Base-by-base conservation (phyloP, 2,797 vertebrate genomes). In the Ficedula albicollis region DNA sequence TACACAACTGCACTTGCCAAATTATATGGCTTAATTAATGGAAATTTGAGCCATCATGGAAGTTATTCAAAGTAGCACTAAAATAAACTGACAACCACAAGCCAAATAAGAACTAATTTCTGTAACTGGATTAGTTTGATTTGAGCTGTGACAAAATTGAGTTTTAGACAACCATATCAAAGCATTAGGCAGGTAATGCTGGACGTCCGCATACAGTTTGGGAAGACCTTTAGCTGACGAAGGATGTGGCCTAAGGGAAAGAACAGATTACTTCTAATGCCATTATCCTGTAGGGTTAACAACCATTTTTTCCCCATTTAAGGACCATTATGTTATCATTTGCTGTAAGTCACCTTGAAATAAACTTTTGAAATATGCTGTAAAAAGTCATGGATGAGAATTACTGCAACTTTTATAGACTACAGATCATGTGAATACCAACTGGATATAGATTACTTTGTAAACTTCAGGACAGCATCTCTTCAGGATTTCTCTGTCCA, bases 131-230 rank as follows among this genome's bases (percentile, higher is more conserved):
- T 63, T 80, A 36, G 29, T 55, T 63, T 52, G 39, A 67, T 69
- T 55, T 67, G 63, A 77, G 26, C 14, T 16, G 9, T 77, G 39
- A 16, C 17, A 69, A 72, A 79, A 46, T 2, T 27, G 23, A 62
- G 15, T 27, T 55, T 80, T 67, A 39, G 44, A 51, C 52, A 84
- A 52, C 22, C 0, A 0, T 26, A 8, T 5, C 0, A 2, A 82
- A 69, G 3, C 2, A 44, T 38, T 70, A 76, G 23, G 16, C 10
- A 41, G 17, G 13, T 22, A 52, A 21, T 25, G 6, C 16, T 16
- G 25, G 30, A 43, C 22, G 6, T 8, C 3, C 12, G 69, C 13
- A 20, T n/a, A 13, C 7, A 58, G 12, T 29, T 7, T 62, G 63
- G 36, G 19, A 27, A 66, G 39, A 49, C 4, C 25, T 44, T 81